Evolutionary conservation across 1,140 invertebrate genomes (phyloP).

Genomic region (Apis cerana): DNA sequence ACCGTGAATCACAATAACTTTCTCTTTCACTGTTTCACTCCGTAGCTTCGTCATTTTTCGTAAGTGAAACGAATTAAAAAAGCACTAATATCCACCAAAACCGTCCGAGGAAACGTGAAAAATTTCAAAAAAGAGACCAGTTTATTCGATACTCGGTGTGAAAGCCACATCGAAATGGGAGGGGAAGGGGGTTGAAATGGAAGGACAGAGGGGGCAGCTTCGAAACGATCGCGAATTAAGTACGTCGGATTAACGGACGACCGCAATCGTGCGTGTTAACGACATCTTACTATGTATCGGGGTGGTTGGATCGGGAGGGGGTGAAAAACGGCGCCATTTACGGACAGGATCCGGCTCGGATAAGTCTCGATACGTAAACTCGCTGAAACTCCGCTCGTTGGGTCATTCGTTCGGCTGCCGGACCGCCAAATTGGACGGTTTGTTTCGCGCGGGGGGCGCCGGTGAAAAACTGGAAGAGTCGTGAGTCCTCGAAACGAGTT

Average conservation of each 20-base stretch:
- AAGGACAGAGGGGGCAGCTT: background rate
- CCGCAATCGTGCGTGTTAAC: conserved; percentile 39
- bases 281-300: conserved; percentile 46
- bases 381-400: conserved; percentile 49
- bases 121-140: too few species aligned
- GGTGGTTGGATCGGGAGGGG: background rate
- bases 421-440: conserved; percentile 73
- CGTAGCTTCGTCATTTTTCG: too few species aligned
- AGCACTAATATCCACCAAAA: too few species aligned
- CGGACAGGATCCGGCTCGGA: background rate
- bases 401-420: conserved; percentile 66
- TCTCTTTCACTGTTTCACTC: too few species aligned
- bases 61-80: too few species aligned
- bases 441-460: conserved; percentile 57
- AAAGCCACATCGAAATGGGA: background rate
- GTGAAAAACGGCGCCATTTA: conserved; percentile 51
- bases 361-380: conserved; percentile 57
- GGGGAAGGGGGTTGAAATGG: background rate
- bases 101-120: too few species aligned
- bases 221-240: background rate
- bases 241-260: conserved; percentile 21
- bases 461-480: conserved; percentile 17
- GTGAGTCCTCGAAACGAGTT: conserved; percentile 35
- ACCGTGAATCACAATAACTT: too few species aligned
- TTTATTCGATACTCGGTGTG: background rate